A percentile compares a stretch with the other conserved stretches of the same genome.
These are phyloP conservation scores for Drosophila multiciliata DNA, from an alignment of 2,888 invertebrate species.

Conservation along the genomic window DNA sequence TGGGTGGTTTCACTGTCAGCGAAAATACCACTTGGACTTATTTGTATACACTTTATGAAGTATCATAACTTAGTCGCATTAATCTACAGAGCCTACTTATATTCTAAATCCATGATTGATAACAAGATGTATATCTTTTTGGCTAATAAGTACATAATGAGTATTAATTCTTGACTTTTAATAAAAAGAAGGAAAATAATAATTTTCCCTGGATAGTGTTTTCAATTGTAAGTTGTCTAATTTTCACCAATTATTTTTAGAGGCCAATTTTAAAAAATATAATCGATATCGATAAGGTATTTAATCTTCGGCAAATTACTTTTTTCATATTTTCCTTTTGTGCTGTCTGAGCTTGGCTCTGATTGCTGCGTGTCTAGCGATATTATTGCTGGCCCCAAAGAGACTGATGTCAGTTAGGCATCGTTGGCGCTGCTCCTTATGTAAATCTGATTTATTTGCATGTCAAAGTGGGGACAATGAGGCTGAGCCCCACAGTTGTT, in stretches of 20 bases:
- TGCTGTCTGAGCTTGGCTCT: conserved; percentile 1
- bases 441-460: conserved; percentile 82
- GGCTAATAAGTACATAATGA: not conserved
- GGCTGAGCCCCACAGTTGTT: conserved; percentile 7
- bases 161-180: not conserved
- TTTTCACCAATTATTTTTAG: not conserved
- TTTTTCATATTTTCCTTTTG: not conserved
- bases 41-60: conserved; percentile 16
- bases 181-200: not conserved
- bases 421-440: conserved; percentile 56
- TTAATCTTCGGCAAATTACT: conserved; percentile 9
- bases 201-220: not conserved
- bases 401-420: conserved; percentile 18
- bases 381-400: conserved; percentile 38
- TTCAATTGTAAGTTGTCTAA: not conserved
- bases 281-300: conserved; percentile 3
- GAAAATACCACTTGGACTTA: conserved; percentile 27
- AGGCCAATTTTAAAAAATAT: not conserved
- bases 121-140: not conserved
- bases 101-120: not conserved
- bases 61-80: not conserved
- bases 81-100: not conserved
- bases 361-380: conserved; percentile 54
- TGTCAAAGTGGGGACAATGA: conserved; percentile 69
- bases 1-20: conserved; percentile 10